Base-by-base conservation (phyloP, 2,888 invertebrate species). In the Epinotia demarniana region DNA sequence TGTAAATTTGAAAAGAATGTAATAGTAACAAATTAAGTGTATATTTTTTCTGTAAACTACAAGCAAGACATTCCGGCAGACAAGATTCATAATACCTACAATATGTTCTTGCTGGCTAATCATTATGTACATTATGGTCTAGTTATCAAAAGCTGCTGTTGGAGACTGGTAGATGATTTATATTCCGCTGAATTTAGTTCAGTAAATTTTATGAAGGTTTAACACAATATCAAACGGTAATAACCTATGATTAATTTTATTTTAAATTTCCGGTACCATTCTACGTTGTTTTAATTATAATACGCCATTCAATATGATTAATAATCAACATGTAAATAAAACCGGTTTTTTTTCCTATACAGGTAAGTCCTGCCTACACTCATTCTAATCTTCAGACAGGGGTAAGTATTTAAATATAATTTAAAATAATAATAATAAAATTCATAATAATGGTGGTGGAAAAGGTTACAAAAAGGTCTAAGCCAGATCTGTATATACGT, bases 321-420 rank as follows among this genome's bases (percentile, higher is more conserved):
- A n/a, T 49, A 16, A 49, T 49, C 16, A 6, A 53, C 13, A 53
- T n/a, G 16, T 53, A n/a, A 53, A 13, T 53, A 53, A 53, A 62
- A 5, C 23, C 18, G 12, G 12, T 27, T 13, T 62, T 62, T 55
- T 27, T 74, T 69, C 76, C 60, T 60, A 79, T 79, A 73, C 79
- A 80, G 80, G 80, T 81, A 80, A 80, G 80, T 73, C 61, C 77
- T 71, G 66, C 67, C 72, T 70, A 43, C 58, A 46, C 63, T 49
- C 66, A 1, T 13, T 16, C 9, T 39, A 9, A 39, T 9, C 9
- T 39, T 9, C 39, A 39, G 9, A 39, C 49, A 16, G 18, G 12
- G 55, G 67, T 67, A 55, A 67, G 67, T 33, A 53, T 33, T 0
- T 16, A 55, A 19, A 18, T 53, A 19, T 46, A 19, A 64, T 39